phyloP scores from a whole-genome alignment of 2,113 vertebrate genomes.

The Ictalurus furcatus region DNA sequence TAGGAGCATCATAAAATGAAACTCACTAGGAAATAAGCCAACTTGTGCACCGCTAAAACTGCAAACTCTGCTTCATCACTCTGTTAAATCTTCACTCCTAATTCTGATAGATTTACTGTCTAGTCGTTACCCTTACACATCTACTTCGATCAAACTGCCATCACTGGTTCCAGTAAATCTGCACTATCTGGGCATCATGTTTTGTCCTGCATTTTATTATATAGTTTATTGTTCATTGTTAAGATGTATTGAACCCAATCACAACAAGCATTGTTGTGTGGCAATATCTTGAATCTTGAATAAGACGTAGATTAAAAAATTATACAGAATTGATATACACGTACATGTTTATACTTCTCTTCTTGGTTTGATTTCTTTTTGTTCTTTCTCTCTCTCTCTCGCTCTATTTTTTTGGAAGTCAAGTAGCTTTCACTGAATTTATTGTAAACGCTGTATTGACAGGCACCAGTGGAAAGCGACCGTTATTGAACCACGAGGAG shows the following conservation, averaged over 20 bases:
- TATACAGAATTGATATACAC: neutral
- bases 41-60: neutral
- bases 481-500: neutral
- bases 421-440: neutral
- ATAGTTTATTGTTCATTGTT: neutral
- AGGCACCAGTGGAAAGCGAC: neutral
- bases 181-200: neutral
- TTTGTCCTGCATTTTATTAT: neutral
- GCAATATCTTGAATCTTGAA: neutral
- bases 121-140: neutral
- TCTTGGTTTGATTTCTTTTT: neutral
- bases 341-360: neutral
- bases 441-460: neutral
- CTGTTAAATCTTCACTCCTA: neutral
- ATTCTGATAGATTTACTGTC: neutral
- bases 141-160: neutral
- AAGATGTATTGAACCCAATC: neutral
- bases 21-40: neutral
- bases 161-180: neutral
- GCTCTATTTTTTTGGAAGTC: neutral
- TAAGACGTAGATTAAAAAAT: neutral
- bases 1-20: conserved; percentile 16
- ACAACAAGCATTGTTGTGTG: no score
- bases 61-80: neutral
- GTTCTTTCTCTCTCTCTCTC: neutral